Evolutionary conservation across 2,888 invertebrate species (phyloP), one percentile per base, ranked within the genome.

Genomic region (Melanophora roralis): DNA sequence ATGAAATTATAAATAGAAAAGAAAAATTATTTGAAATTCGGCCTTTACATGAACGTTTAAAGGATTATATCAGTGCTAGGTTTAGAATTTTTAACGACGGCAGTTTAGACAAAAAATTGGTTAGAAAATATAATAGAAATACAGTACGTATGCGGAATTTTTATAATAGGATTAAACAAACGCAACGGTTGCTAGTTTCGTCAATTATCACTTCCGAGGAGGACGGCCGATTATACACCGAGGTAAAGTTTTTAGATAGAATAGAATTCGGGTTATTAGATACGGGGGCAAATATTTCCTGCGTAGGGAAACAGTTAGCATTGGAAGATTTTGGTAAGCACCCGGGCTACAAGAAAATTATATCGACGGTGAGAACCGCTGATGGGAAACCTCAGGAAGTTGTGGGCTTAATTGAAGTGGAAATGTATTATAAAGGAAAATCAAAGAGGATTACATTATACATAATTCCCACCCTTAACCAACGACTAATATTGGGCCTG

Each of bases 131-230:
- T 27, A 53, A 53, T 3, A 40, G 67, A 2, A 45, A 43, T 1
- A 69, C 57, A 6, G 57, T 57, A 11, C 68, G 68, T 11, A 57
- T 57, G 57, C 12, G 69, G 0, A 69, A 57, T 23, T 47, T 47
- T 36, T 69, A 69, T 19, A 14, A 11, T 1, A 47, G 59, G 36
- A 23, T 59, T 11, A 36, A 49, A 12, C 11, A 19, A 1, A 9
- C 34, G 1, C 43, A 32, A 4, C n/a, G 11, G 1, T 1, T 1
- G 3, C 9, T 38, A 38, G 9, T 65, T 6, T 47, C 49, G 1
- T 49, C 49, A 5, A 51, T 65, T n/a, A n/a, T 65, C 4, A 51
- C 23, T n/a, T 49, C 64, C 1, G 64, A 51, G 6, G 9, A 34
- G 1, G 51, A 65, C 38, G 49, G 51, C 1, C 11, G 49, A 5